Evolutionary conservation across 2,888 invertebrate species (phyloP), one percentile per base, ranked within the genome.

Genomic region (Campopleginae sp.): DNA sequence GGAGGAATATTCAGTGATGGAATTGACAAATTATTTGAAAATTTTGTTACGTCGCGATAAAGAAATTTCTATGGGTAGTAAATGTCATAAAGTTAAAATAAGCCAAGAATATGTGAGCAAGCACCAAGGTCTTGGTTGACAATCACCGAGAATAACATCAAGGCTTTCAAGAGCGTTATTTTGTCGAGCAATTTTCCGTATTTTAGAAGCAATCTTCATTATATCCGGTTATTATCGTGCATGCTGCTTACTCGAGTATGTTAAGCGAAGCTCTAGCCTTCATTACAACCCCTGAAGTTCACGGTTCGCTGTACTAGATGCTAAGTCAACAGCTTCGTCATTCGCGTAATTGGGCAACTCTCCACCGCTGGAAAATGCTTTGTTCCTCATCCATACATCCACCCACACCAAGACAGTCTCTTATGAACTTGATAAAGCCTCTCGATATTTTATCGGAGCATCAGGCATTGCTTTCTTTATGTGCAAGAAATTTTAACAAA

Each of bases 201-300:
- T 66, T 82, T 77, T 51, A 33, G 33, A 38, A 44, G 63, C 51
- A 65, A 76, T 71, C 44, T 77, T 63, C 51, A 65, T 71, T 70
- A 77, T 65, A 82, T 71, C 33, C 77, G 54, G 46, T 70, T 71
- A 61, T 77, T 63, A 38, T 58, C 58, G 42, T 27, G 46, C 23
- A 63, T 51, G 44, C 61, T 51, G 77, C 63, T 77, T 65, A 65
- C 51, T 54, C 76, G 82, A 33, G 48, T 31, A 61, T 63, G 63
- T 44, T 70, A 23, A 66, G 54, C 33, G 42, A 31, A 19, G 10
- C 10, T 75, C 31, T 12, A 42, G 75, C 58, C 58, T 68, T 81
- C 81, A 70, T 81, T 81, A 82, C 42, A 71, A 71, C 44, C 71
- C 23, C 19, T 14, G 63, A 58, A 82, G 82, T 77, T 71, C 48